These are phyloP conservation scores for Gallinago stenura DNA, from an alignment of 2,797 vertebrate species.

Conservation along the genomic window DNA sequence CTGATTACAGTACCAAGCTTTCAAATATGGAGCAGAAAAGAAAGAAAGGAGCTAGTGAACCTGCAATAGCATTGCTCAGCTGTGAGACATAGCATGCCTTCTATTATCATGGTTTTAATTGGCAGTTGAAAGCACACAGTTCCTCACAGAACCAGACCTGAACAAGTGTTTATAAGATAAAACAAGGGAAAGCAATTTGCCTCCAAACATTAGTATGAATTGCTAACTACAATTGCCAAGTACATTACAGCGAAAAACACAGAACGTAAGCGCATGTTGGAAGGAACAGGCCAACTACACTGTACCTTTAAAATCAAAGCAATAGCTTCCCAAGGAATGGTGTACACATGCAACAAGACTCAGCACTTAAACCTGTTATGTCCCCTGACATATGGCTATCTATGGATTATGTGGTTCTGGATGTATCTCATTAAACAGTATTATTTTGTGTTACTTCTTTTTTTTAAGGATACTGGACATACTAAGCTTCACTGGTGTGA, in stretches of 20 bases:
- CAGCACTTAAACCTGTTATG: slow-evolving; percentile 47
- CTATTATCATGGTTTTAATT: slow-evolving; percentile 19
- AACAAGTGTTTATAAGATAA: slow-evolving; percentile 56
- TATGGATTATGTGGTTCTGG: background rate
- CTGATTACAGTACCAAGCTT: too few relatives aligned
- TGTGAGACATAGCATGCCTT: background rate
- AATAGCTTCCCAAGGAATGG: background rate
- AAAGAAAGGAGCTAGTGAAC: background rate
- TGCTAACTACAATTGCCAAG: background rate
- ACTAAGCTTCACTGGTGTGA: slow-evolving; percentile 1
- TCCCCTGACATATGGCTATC: background rate
- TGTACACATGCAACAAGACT: slow-evolving; percentile 10
- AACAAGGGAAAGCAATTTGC: slow-evolving; percentile 51
- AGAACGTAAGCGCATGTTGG: background rate
- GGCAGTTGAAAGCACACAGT: background rate
- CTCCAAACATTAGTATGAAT: background rate
- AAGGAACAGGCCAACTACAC: background rate
- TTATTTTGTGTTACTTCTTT: background rate
- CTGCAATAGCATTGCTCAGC: background rate
- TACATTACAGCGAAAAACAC: background rate
- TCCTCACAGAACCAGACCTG: background rate
- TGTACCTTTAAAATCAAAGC: background rate
- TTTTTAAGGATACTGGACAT: slow-evolving; percentile 17
- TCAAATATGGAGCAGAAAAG: too few relatives aligned
- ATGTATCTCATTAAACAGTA: slow-evolving; percentile 24